Evolutionary conservation across 2,797 vertebrate genomes (phyloP).

Genomic region (Trematomus bernacchii): DNA sequence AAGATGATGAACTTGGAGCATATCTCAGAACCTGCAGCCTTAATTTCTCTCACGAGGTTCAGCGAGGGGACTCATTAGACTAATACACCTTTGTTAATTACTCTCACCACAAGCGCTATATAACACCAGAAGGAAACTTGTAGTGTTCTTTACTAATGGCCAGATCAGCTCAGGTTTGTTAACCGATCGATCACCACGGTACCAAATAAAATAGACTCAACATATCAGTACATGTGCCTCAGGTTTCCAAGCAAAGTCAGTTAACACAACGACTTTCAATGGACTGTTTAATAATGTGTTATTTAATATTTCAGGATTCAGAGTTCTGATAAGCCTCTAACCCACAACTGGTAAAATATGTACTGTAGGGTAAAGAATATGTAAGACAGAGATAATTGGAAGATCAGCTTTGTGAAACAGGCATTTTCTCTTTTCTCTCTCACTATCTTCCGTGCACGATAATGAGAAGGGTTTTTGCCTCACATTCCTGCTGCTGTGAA

Average conservation of each 20-base stretch:
- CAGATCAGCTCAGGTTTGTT: slow-evolving; percentile 50
- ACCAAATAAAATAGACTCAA: slow-evolving; percentile 45
- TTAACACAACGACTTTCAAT: slow-evolving; percentile 4
- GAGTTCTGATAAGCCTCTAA: slow-evolving; percentile 60
- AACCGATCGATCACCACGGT: slow-evolving; percentile 49
- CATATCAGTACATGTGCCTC: neutral
- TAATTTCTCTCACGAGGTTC: slow-evolving; percentile 66
- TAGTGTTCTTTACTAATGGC: slow-evolving; percentile 54
- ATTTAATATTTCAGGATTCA: slow-evolving; percentile 19
- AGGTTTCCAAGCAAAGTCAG: slow-evolving; percentile 21
- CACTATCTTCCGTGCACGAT: slow-evolving; percentile 45
- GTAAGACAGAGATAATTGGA: slow-evolving; percentile 59
- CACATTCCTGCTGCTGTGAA: slow-evolving; percentile 37
- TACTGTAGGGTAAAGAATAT: slow-evolving; percentile 43
- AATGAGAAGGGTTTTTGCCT: slow-evolving; percentile 38
- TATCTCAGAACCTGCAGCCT: slow-evolving; percentile 55
- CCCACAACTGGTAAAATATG: slow-evolving; percentile 50
- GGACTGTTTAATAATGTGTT: slow-evolving; percentile 23
- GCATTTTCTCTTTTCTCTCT: slow-evolving; percentile 15
- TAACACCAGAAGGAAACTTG: slow-evolving; percentile 16
- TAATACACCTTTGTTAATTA: slow-evolving; percentile 65
- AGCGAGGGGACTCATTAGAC: slow-evolving; percentile 63
- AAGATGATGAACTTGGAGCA: slow-evolving; percentile 58
- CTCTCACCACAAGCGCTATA: slow-evolving; percentile 37
- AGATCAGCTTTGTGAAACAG: slow-evolving; percentile 50